Percentiles rank a stretch among this genome's conserved stretches.
phyloP scores from a whole-genome alignment of 2,888 invertebrate genomes.

The Bimastos eiseni region DNA sequence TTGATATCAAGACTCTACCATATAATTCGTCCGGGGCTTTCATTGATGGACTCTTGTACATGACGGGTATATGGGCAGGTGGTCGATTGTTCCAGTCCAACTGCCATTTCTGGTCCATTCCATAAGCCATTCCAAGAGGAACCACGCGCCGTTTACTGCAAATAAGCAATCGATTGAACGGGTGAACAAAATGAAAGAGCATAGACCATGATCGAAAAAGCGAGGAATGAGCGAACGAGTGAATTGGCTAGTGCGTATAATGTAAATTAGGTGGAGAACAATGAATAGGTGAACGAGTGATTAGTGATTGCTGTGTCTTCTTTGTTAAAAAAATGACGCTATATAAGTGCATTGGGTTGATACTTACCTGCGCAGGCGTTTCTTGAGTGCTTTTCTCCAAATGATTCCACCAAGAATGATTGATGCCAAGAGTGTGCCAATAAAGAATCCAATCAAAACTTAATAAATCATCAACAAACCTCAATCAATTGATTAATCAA shows the following conservation, averaged over 20 bases:
- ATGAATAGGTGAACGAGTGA: not conserved
- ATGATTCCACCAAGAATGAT: constrained; percentile 14
- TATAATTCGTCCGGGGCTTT: constrained; percentile 23
- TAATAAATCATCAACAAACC: not conserved
- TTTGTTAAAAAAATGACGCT: not conserved
- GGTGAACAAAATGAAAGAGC: not conserved
- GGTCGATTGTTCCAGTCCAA: constrained; percentile 29
- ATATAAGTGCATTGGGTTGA: not conserved
- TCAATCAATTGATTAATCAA: not conserved
- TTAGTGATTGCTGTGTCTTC: not conserved
- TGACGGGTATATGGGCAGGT: constrained; percentile 24
- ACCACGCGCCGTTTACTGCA: not conserved
- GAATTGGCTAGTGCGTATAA: not conserved
- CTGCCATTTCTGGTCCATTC: constrained; percentile 23
- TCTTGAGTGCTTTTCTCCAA: not conserved
- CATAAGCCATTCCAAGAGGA: not conserved
- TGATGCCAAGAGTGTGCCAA: not conserved
- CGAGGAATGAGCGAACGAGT: not conserved
- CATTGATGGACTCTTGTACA: constrained; percentile 28
- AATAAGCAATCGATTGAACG: not conserved
- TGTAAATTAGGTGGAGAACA: not conserved
- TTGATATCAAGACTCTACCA: not conserved
- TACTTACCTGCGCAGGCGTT: not conserved
- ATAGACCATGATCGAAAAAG: not conserved
- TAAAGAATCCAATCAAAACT: constrained; percentile 25